Conservation (phyloP, 1,140 invertebrate genomes). For the Popillia japonica region DNA sequence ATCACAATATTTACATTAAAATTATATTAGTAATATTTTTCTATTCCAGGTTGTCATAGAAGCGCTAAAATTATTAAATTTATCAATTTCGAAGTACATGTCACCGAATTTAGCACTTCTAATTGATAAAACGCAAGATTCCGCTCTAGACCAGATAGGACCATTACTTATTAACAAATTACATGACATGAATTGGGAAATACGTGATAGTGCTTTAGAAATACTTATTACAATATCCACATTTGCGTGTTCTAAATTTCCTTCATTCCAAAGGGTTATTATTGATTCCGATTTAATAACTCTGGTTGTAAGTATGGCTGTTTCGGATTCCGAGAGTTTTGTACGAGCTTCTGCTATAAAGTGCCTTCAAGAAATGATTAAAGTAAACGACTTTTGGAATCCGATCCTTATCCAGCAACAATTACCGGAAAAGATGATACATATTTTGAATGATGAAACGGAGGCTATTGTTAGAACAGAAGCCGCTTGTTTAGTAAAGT, state of each 20-base stretch:
- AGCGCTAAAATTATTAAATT: constrained; percentile 71
- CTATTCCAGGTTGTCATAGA: constrained; percentile 71
- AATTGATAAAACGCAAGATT: constrained; percentile 70
- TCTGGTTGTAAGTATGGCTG: constrained; percentile 69
- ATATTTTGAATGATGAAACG: constrained; percentile 70
- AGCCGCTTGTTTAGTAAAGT: constrained; percentile 70
- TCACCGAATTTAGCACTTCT: constrained; percentile 77
- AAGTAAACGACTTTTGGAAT: constrained; percentile 73
- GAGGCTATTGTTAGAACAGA: constrained; percentile 80
- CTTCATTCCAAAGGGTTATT: constrained; percentile 77
- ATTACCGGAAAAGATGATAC: constrained; percentile 68
- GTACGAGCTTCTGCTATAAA: constrained; percentile 76
- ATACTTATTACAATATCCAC: constrained; percentile 72
- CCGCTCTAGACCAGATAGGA: constrained; percentile 70
- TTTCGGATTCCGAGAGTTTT: constrained; percentile 74
- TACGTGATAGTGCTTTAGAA: constrained; percentile 77
- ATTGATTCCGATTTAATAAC: constrained; percentile 71
- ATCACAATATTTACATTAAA: no score
- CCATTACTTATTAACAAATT: constrained; percentile 72
- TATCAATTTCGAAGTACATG: constrained; percentile 76
- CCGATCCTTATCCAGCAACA: constrained; percentile 66
- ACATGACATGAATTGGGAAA: constrained; percentile 77
- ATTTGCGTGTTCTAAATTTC: constrained; percentile 72
- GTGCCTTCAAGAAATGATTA: constrained; percentile 72
- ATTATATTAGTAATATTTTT: background rate